Percentiles rank a stretch among this genome's conserved stretches.
phyloP scores from a whole-genome alignment of 2,888 invertebrate species.

The Melanchra persicariae region DNA sequence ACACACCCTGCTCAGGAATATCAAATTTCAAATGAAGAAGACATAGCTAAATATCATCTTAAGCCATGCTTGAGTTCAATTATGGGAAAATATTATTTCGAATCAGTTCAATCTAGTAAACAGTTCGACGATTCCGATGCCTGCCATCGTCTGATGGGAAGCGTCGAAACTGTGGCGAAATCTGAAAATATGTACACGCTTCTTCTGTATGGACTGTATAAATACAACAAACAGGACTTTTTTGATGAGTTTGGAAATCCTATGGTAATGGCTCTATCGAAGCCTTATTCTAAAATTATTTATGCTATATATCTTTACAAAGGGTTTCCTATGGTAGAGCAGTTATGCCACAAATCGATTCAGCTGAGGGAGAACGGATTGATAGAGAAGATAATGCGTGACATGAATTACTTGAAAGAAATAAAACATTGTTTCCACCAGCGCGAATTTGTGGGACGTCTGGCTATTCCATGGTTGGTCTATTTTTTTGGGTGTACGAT shows the following conservation, averaged over 20 bases:
- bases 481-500: conserved; percentile 66
- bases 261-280: conserved; percentile 62
- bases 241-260: conserved; percentile 68
- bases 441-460: conserved; percentile 32
- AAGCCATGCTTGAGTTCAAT: conserved; percentile 56
- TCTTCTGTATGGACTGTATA: conserved; percentile 67
- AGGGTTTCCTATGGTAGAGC: conserved; percentile 76
- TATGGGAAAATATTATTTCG: conserved; percentile 59
- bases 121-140: conserved; percentile 18
- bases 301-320: conserved; percentile 78
- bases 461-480: conserved; percentile 74
- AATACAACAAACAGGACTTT: conserved; percentile 68
- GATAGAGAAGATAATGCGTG: conserved; percentile 60
- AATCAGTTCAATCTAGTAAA: conserved; percentile 43
- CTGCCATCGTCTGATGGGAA: conserved; percentile 62
- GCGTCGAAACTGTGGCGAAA: conserved; percentile 71
- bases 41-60: conserved; percentile 31
- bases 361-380: conserved; percentile 76
- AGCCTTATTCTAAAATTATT: conserved; percentile 72
- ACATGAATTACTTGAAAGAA: conserved; percentile 56
- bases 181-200: conserved; percentile 71
- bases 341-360: conserved; percentile 66
- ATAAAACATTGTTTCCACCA: conserved; percentile 56
- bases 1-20: conserved; percentile 60
- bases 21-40: conserved; percentile 61